phyloP scores from a whole-genome alignment of 2,797 vertebrate genomes.

The Centropyge bicolor region DNA sequence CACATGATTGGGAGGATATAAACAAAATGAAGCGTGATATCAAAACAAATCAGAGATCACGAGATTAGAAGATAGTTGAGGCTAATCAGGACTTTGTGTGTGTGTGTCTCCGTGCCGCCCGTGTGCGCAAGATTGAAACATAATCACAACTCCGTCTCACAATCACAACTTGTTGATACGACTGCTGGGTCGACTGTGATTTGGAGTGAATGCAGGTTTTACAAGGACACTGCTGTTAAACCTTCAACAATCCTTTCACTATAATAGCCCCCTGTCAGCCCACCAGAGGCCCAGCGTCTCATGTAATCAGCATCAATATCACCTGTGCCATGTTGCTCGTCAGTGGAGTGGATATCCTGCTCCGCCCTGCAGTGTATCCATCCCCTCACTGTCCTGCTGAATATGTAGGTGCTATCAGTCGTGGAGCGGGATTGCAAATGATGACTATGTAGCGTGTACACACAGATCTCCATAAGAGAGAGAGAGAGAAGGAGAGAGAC shows the following conservation, averaged over 20 bases:
- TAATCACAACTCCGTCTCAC: conserved; percentile 13
- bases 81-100: conserved; percentile 34
- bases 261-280: conserved; percentile 38
- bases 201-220: conserved; percentile 24
- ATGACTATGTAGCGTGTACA: conserved; percentile 51
- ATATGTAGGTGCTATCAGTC: conserved; percentile 39
- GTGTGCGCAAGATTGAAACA: conserved; percentile 24
- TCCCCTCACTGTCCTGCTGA: conserved; percentile 48
- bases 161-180: conserved; percentile 35
- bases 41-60: conserved; percentile 55
- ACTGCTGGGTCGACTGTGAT: conserved; percentile 16
- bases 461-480: conserved; percentile 37
- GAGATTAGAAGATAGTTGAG: conserved; percentile 41
- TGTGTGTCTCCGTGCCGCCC: background rate
- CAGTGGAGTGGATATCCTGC: conserved; percentile 59
- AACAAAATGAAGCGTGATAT: conserved; percentile 51
- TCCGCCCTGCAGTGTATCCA: conserved; percentile 39
- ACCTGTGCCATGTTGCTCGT: conserved; percentile 63
- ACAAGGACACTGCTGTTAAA: conserved; percentile 44
- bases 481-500: conserved; percentile 48
- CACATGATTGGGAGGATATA: conserved; percentile 15
- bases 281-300: conserved; percentile 51
- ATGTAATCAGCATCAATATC: conserved; percentile 58
- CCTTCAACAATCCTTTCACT: conserved; percentile 42
- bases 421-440: conserved; percentile 44